phyloP scores from a whole-genome alignment of 2,888 invertebrate genomes.

The Cheilosia soror region DNA sequence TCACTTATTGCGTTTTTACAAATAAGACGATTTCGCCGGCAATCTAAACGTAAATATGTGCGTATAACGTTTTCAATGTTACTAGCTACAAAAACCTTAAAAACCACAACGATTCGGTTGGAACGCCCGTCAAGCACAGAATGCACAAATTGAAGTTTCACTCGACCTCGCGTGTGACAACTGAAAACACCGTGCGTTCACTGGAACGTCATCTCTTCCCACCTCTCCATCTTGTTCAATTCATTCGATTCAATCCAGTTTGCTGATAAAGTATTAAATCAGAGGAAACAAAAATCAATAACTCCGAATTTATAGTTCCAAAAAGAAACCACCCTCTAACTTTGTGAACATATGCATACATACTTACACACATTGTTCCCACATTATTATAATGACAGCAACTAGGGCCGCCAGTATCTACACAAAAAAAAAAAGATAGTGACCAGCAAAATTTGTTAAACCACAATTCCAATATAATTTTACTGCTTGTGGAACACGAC shows the following conservation, averaged over 20 bases:
- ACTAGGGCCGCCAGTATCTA: neutral
- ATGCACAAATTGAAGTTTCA: too few species aligned
- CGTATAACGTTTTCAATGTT: too few species aligned
- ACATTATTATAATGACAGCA: slow-evolving; percentile 34
- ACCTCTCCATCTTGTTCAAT: neutral
- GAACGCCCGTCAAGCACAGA: too few species aligned
- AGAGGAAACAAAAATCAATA: slow-evolving; percentile 47
- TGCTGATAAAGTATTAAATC: slow-evolving; percentile 34
- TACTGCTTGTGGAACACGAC: slow-evolving; percentile 14
- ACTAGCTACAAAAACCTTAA: too few species aligned
- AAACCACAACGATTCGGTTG: too few species aligned
- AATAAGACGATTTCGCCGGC: too few species aligned
- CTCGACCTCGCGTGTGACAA: too few species aligned
- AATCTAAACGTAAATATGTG: too few species aligned
- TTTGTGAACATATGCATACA: neutral
- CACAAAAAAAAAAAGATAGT: slow-evolving; percentile 4
- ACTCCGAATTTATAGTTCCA: neutral
- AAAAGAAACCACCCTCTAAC: neutral
- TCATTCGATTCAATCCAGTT: neutral
- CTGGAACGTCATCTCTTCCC: too few species aligned
- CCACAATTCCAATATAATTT: slow-evolving; percentile 42
- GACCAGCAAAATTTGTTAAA: slow-evolving; percentile 31
- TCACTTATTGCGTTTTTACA: too few species aligned
- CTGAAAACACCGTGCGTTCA: too few species aligned
- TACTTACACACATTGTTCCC: slow-evolving; percentile 18